A percentile compares a stretch with the other conserved stretches of the same genome.
phyloP scores from a whole-genome alignment of 1,140 invertebrate genomes.

The Helicorthomorpha holstii region DNA sequence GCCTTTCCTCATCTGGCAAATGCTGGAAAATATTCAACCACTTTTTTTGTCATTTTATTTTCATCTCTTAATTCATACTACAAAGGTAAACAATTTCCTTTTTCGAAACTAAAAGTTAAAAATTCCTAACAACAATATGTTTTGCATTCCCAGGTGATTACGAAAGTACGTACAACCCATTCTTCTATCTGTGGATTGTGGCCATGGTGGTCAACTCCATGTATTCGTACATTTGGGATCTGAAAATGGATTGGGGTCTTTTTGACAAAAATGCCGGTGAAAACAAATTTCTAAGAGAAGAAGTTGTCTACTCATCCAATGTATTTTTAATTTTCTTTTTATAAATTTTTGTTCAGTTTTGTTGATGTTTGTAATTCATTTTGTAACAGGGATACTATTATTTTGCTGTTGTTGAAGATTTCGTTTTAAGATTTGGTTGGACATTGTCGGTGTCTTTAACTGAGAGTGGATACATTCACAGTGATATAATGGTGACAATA shows the following conservation, averaged over 20 bases:
- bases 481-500: constrained; percentile 74
- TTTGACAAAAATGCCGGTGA: constrained; percentile 71
- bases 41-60: constrained; percentile 85
- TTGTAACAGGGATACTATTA: constrained; percentile 59
- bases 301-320: constrained; percentile 43
- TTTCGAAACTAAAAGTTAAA: background rate
- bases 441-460: constrained; percentile 65
- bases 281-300: constrained; percentile 56
- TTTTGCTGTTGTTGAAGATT: constrained; percentile 91
- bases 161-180: constrained; percentile 39
- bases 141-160: constrained; percentile 26
- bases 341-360: background rate
- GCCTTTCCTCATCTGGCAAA: constrained; percentile 55
- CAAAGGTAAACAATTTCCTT: constrained; percentile 32
- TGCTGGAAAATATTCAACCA: constrained; percentile 95
- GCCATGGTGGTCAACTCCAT: constrained; percentile 56
- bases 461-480: constrained; percentile 57
- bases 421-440: constrained; percentile 87
- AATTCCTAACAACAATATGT: background rate
- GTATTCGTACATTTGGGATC: constrained; percentile 86
- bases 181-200: constrained; percentile 60
- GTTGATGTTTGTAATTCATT: background rate
- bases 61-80: constrained; percentile 51
- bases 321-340: constrained; percentile 10
- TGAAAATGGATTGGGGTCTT: constrained; percentile 98